Conservation (phyloP, 2,797 vertebrate species). For the Rhadinocentrus ornatus region DNA sequence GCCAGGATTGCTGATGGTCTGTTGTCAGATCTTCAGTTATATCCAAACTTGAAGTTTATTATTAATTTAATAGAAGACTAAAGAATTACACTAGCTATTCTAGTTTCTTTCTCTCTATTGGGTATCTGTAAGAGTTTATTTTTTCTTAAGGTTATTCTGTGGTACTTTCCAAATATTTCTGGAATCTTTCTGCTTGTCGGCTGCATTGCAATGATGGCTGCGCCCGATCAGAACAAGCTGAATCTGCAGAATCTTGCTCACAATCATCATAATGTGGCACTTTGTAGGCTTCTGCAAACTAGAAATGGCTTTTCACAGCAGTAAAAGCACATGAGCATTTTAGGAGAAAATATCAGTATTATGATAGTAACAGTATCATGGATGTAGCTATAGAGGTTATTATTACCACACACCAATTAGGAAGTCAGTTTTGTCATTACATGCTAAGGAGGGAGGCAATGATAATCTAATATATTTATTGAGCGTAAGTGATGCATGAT, state of each 20-base stretch:
- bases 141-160: not conserved
- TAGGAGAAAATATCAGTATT: too few relatives aligned
- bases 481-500: conserved; percentile 28
- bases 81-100: not conserved
- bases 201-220: too few relatives aligned
- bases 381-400: conserved; percentile 12
- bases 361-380: too few relatives aligned
- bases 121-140: not conserved
- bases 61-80: not conserved
- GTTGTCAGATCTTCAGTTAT: not conserved
- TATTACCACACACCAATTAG: conserved; percentile 36
- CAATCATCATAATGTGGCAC: not conserved
- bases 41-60: not conserved
- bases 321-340: not conserved
- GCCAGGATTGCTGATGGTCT: too few relatives aligned
- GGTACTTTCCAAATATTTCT: too few relatives aligned
- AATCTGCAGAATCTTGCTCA: not conserved
- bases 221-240: not conserved
- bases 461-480: conserved; percentile 36
- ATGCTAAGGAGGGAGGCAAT: conserved; percentile 2
- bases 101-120: too few relatives aligned
- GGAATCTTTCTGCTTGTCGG: not conserved
- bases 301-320: conserved; percentile 1
- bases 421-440: conserved; percentile 34
- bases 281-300: not conserved